These are phyloP conservation scores for Diadromus collaris DNA, from an alignment of 2,888 invertebrate genomes.

Conservation along the genomic window DNA sequence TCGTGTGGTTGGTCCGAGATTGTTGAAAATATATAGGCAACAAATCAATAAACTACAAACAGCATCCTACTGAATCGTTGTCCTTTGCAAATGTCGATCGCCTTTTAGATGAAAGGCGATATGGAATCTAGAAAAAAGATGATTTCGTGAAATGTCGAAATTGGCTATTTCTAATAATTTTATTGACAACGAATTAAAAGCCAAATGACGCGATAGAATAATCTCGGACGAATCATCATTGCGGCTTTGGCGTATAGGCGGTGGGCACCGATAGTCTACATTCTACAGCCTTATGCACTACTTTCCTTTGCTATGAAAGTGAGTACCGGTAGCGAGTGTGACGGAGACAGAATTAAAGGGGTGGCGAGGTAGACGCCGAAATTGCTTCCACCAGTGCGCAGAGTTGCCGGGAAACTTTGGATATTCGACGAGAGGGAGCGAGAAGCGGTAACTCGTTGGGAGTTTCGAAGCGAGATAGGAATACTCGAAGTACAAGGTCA, in stretches of 20 bases:
- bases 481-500: conserved; percentile 78
- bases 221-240: neutral
- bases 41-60: neutral
- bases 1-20: neutral
- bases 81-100: neutral
- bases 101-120: too few relatives aligned
- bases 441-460: conserved; percentile 51
- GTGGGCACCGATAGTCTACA: conserved; percentile 61
- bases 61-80: neutral
- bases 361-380: conserved; percentile 75
- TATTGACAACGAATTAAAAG: neutral
- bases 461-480: conserved; percentile 58
- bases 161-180: neutral
- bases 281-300: conserved; percentile 76
- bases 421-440: conserved; percentile 71
- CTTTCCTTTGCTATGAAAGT: conserved; percentile 72
- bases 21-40: neutral
- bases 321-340: conserved; percentile 63
- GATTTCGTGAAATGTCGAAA: neutral
- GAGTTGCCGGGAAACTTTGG: conserved; percentile 78
- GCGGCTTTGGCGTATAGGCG: conserved; percentile 2
- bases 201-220: neutral
- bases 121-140: neutral
- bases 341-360: conserved; percentile 53
- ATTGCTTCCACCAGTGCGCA: conserved; percentile 77